Evolutionary conservation across 53 echinoderm and acorn worm genomes (phyloP), one percentile per base, ranked within the genome.

Genomic region (Temnopleurus reevesii): DNA sequence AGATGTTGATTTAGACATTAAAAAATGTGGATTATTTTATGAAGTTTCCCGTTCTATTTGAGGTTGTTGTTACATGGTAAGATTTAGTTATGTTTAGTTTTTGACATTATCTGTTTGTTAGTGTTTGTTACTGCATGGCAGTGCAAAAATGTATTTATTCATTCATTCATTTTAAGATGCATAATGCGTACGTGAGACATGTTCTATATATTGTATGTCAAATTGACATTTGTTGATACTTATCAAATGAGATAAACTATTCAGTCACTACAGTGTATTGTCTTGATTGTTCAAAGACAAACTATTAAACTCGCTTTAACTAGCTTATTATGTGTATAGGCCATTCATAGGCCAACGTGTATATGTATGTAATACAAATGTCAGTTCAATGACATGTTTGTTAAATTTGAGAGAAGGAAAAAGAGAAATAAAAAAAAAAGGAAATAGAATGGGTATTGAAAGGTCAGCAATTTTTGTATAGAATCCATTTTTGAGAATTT

Each of bases 321-420:
- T 71, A 71, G 71, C 71, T 71, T 71, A 23, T 71, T 21, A 71
- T 41, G 41, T 71, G 71, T 71, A 71, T 71, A 18, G 71, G 71
- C 71, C 71, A 71, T 71, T 71, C 71, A 71, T 71, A 71, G 71
- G 71, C 71, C 71, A 19, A 71, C 8, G 23, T 71, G 21, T 71
- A 41, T 71, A 38, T 41, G 35, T 23, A 55, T 55, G 7, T 49
- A 13, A 9, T 26, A 25, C n/a, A n/a, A n/a, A n/a, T n/a, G n/a
- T n/a, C n/a, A n/a, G n/a, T n/a, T n/a, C n/a, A n/a, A n/a, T n/a
- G n/a, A n/a, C n/a, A n/a, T n/a, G n/a, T n/a, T n/a, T n/a, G n/a
- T n/a, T n/a, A n/a, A n/a, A n/a, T n/a, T n/a, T n/a, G n/a, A n/a
- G n/a, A n/a, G n/a, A n/a, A n/a, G n/a, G n/a, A n/a, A n/a, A n/a